Evolutionary conservation across 2,113 vertebrate species (phyloP).

Genomic region (Trematocara stigmaticum): DNA sequence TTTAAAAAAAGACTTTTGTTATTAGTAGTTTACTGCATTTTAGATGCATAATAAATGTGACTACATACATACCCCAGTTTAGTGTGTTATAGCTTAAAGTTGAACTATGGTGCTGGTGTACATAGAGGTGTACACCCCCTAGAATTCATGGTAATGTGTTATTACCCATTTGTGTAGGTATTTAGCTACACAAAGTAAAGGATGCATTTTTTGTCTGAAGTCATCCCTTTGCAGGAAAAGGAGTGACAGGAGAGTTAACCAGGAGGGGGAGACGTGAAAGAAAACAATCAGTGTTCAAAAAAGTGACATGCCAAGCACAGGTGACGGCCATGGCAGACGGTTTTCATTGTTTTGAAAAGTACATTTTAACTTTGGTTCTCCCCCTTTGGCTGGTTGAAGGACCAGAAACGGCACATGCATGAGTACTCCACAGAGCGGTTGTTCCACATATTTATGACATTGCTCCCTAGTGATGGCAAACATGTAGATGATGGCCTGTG

Average conservation of each 20-base stretch:
- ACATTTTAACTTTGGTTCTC: not conserved
- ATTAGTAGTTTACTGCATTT: not conserved
- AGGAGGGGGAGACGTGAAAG: not conserved
- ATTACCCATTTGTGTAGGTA: not conserved
- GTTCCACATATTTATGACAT: not conserved
- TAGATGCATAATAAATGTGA: not conserved
- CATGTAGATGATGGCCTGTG: not conserved
- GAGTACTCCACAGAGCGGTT: not conserved
- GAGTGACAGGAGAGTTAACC: not conserved
- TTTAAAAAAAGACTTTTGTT: not conserved
- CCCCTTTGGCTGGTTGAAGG: not conserved
- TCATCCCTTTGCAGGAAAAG: not conserved
- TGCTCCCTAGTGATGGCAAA: not conserved
- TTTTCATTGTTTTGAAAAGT: not conserved
- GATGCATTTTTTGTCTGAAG: not conserved
- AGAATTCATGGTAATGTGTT: not conserved
- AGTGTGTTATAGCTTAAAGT: not conserved
- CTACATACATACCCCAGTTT: not conserved
- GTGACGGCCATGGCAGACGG: not conserved
- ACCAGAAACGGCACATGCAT: not conserved
- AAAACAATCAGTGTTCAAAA: not conserved
- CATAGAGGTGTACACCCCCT: not conserved
- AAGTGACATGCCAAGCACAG: not conserved
- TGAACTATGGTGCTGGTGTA: not conserved
- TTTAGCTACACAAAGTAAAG: not conserved